phyloP scores from a whole-genome alignment of 2,888 invertebrate genomes.

The Drosophila anceps region DNA sequence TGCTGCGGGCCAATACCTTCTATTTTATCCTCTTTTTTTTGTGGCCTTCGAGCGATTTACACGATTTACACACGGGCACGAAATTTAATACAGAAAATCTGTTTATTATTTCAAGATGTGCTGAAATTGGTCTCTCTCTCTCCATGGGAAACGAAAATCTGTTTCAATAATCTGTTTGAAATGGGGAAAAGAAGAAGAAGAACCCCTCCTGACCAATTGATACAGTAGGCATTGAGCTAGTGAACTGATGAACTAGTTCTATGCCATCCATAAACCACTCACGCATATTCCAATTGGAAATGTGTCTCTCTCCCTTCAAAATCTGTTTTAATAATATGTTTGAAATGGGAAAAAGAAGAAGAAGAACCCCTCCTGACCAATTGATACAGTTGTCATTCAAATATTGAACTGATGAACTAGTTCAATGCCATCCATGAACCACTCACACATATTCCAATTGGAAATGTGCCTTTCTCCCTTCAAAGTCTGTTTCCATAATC shows the following conservation, averaged over 20 bases:
- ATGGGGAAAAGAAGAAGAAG: neutral
- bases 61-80: too few relatives aligned
- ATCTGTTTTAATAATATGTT: neutral
- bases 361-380: neutral
- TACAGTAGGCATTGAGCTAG: too few relatives aligned
- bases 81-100: neutral
- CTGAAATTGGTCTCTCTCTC: neutral
- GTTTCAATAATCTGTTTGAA: neutral
- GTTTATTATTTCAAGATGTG: conserved; percentile 5
- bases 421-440: neutral
- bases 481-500: neutral
- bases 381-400: too few relatives aligned
- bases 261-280: neutral
- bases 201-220: neutral
- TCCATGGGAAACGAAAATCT: neutral
- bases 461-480: neutral
- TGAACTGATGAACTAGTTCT: neutral
- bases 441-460: neutral
- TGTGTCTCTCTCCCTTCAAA: neutral
- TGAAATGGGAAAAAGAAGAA: neutral
- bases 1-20: neutral
- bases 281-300: neutral
- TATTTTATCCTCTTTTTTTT: neutral
- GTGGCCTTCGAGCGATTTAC: neutral
- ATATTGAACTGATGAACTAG: neutral